Conservation (phyloP, 2,797 vertebrate species). For the Morelia viridis region DNA sequence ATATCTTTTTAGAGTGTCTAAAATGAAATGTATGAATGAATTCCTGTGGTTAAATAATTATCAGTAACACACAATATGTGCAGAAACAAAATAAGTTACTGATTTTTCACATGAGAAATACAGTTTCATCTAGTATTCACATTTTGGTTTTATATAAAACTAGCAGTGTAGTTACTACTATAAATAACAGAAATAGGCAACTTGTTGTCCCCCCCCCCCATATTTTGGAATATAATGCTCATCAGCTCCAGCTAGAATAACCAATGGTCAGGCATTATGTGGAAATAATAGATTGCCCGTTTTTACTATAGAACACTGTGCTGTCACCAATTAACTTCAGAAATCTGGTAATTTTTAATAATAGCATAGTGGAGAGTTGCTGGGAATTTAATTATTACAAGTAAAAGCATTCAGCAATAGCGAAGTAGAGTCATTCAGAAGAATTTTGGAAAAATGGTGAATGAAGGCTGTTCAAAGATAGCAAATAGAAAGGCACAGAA, state of each 20-base stretch:
- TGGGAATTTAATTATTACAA: background rate
- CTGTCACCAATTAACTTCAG: too few relatives aligned
- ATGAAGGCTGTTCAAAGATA: background rate
- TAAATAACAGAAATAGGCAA: too few relatives aligned
- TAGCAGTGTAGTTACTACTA: background rate
- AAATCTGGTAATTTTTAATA: background rate
- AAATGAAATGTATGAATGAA: background rate
- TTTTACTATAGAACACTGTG: constrained; percentile 23
- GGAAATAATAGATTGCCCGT: background rate
- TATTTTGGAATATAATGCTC: too few relatives aligned
- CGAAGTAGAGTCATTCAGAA: background rate
- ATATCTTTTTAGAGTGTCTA: background rate
- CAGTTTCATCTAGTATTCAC: background rate
- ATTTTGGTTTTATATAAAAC: background rate
- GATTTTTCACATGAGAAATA: background rate
- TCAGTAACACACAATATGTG: background rate
- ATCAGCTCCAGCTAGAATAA: too few relatives aligned
- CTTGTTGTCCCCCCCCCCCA: too few relatives aligned
- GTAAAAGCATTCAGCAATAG: background rate
- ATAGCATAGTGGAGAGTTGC: background rate
- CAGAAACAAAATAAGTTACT: background rate
- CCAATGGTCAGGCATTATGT: too few relatives aligned
- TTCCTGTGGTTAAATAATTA: background rate
- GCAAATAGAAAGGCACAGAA: background rate
- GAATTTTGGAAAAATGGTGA: background rate